Base-by-base conservation (phyloP, 2,888 invertebrate species). In the Cheilosia urbana region DNA sequence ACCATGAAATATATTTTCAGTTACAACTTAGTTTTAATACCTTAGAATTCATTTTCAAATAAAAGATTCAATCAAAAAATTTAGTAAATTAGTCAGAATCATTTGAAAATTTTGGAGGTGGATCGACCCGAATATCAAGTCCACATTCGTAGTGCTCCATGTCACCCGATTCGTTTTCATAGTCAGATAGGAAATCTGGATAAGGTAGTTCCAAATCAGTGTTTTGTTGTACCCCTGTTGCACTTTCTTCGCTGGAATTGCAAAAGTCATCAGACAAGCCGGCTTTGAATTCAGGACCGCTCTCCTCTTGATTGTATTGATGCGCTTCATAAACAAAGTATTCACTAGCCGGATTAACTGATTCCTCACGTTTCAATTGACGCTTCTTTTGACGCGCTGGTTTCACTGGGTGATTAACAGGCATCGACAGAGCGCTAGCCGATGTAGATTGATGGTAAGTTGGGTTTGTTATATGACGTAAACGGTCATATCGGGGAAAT, bases 61-160 rank as follows among this genome's bases (percentile, higher is more conserved):
- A 17, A 58, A 40, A 58, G 37, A 30, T 27, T 37, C 24, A 58
- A 27, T 11, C 9, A 34, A 11, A 27, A 17, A 47, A 7, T 47
- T 11, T 45, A 24, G 19, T 91, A 21, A 90, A 85, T 88, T 94
- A 94, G 88, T 95, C 95, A 90, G 96, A 96, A 89, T 96, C 95
- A 88, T 96, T 96, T 71, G 95, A 94, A 89, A 96, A 94, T 87
- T 96, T 93, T 69, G 96, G 96, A 69, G 96, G 96, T n/a, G 96
- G 96, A 89, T 96, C 94, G 30, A 94, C 95, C 42, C 95, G 94
- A 21, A 96, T 95, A 89, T 96, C 96, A 90, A 96, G 95, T 88
- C 96, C 96, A n/a, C 95, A 95, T 75, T 95, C 93, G 90, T 95
- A 94, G 89, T 95, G 94, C 90, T 96, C 94, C 89, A 94, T 93